Evolutionary conservation across 2,797 vertebrate genomes (phyloP).

Genomic region (Poeciliopsis gracilis): DNA sequence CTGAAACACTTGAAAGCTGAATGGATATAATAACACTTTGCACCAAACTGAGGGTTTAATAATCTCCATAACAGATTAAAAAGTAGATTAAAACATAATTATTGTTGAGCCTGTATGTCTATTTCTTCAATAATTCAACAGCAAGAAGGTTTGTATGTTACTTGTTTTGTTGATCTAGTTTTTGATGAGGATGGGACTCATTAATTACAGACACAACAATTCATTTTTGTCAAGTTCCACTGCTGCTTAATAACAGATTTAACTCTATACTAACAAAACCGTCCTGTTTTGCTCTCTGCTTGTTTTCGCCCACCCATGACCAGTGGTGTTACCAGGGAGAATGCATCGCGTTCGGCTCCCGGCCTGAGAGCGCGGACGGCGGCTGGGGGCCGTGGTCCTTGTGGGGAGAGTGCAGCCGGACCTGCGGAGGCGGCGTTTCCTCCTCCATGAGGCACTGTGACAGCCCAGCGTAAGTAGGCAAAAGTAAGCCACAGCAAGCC

Average conservation of each 20-base stretch:
- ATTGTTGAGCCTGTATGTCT: too few relatives aligned
- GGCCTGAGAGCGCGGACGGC: constrained; percentile 93
- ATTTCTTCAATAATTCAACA: too few relatives aligned
- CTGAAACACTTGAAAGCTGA: too few relatives aligned
- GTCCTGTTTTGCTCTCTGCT: neutral
- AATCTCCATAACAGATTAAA: too few relatives aligned
- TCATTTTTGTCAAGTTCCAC: too few relatives aligned
- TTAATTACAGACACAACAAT: too few relatives aligned
- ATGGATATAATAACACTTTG: too few relatives aligned
- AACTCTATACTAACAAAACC: constrained; percentile 5
- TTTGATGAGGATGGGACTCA: too few relatives aligned
- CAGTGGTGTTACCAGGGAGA: constrained; percentile 99
- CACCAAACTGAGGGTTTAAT: too few relatives aligned
- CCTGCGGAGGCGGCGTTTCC: constrained; percentile 97
- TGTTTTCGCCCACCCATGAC: constrained; percentile 12
- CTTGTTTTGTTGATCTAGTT: too few relatives aligned
- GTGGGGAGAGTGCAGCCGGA: constrained; percentile 98
- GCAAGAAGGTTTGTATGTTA: too few relatives aligned
- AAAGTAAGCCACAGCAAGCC: constrained; percentile 96
- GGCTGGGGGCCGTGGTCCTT: constrained; percentile 95
- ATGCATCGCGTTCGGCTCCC: constrained; percentile 93
- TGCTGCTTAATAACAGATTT: neutral
- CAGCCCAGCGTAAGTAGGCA: constrained; percentile 99
- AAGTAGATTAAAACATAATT: too few relatives aligned
- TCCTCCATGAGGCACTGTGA: constrained; percentile 99